Evolutionary conservation across 2,888 invertebrate species (phyloP), one percentile per base, ranked within the genome.

Genomic region (Chymomyza caudatula): DNA sequence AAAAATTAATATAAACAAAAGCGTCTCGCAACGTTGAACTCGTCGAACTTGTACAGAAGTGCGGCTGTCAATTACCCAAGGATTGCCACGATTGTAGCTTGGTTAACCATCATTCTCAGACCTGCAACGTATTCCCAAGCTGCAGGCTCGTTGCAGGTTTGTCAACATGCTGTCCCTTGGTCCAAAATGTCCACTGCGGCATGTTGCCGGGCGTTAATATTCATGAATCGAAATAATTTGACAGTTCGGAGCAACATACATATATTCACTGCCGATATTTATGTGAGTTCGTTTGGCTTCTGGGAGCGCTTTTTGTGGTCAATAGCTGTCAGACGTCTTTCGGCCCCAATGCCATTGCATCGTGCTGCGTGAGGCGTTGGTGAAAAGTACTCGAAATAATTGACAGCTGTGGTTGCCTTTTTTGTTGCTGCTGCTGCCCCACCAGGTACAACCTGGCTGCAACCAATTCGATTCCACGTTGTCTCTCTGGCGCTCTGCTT

Each of bases 371-470:
- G 87, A 85, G 86, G 87, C 87, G 85, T 87, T 87, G 82, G 86
- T 87, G 87, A 87, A 82, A 82, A 82, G 82, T 87, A 83, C 86
- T 87, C 87, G 82, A 83, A 83, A 83, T 87, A 87, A 83, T 83
- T 83, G 87, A 87, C 82, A 83, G 82, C 82, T 83, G 82, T 86
- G 78, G 87, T 84, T 80, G 85, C 76, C 85, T 82, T 87, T 87
- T 82, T 82, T 82, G 84, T 80, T 86, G 68, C 4, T 15, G 43
- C 3, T 43, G 47, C 5, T 13, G 47, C 3, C n/a, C 3, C 17
- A 47, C 19, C 2, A 11, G 3, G n/a, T n/a, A n/a, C n/a, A n/a
- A n/a, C 11, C 29, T 37, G 8, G 29, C 29, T 11, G 2, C 29
- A 37, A 6, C 47, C n/a, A 5, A 17, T 47, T 17, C 47, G 47